Conservation (phyloP, 2,888 invertebrate genomes). For the Bugula neritina region DNA sequence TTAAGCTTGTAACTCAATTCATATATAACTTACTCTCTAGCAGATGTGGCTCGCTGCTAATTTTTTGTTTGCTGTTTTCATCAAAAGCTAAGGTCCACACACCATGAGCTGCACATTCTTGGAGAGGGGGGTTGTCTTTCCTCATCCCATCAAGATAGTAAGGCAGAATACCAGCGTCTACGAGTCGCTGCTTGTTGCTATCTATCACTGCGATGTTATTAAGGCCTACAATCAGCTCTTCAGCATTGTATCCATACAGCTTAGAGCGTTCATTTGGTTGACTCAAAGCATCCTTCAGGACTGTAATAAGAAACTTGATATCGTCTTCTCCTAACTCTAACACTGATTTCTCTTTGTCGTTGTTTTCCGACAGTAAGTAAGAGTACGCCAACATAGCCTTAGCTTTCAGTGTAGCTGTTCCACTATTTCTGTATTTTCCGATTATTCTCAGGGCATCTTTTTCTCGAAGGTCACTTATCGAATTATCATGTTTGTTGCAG, state of each 20-base stretch:
- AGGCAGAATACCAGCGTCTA: conserved; percentile 15
- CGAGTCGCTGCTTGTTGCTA: conserved; percentile 12
- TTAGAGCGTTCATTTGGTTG: not conserved
- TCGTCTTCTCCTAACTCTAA: not conserved
- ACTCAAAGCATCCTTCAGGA: not conserved
- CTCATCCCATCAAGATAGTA: conserved; percentile 13
- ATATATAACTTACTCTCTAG: no score
- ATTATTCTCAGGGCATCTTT: conserved; percentile 16
- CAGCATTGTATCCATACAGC: conserved; percentile 6
- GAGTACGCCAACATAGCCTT: conserved; percentile 17
- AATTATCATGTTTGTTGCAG: conserved; percentile 20
- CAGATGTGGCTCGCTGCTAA: conserved; percentile 5
- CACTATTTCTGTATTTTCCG: conserved; percentile 9
- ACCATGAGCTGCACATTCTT: conserved; percentile 24
- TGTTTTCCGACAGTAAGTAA: conserved; percentile 8
- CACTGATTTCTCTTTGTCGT: conserved; percentile 9
- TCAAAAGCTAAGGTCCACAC: conserved; percentile 24
- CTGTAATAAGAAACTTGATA: not conserved
- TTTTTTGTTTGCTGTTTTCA: conserved; percentile 16
- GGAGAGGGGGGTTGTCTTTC: not conserved
- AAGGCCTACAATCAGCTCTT: conserved; percentile 9
- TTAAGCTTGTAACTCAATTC: no score
- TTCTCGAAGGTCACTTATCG: not conserved
- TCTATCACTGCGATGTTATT: conserved; percentile 17
- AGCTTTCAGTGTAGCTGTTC: not conserved